These are phyloP conservation scores for Anthoscopus minutus DNA, from an alignment of 2,113 vertebrate genomes.

Conservation along the genomic window DNA sequence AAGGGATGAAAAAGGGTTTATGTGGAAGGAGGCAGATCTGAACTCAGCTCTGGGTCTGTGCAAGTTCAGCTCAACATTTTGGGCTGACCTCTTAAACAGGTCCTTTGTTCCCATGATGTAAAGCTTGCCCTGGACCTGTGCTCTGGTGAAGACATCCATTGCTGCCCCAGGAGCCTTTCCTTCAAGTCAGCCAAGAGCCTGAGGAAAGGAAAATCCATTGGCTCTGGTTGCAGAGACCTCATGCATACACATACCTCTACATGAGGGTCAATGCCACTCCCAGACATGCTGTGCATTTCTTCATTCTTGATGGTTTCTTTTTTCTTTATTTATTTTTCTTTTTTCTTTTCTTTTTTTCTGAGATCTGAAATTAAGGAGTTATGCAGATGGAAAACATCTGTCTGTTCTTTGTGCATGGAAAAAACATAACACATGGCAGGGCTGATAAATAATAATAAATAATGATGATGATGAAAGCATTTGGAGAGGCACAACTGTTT, in stretches of 20 bases:
- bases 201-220: neutral
- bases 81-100: neutral
- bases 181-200: neutral
- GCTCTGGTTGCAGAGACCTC: neutral
- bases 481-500: neutral
- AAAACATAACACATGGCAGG: constrained; percentile 39
- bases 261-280: neutral
- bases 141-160: neutral
- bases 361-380: constrained; percentile 44
- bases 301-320: neutral
- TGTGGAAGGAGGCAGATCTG: neutral
- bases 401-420: constrained; percentile 38
- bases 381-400: constrained; percentile 60
- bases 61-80: neutral
- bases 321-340: neutral
- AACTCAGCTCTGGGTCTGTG: accelerated
- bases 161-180: neutral
- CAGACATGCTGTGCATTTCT: neutral
- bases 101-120: neutral
- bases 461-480: constrained; percentile 38
- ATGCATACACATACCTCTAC: neutral
- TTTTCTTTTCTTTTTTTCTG: neutral
- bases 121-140: neutral
- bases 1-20: neutral
- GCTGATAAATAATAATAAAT: constrained; percentile 64